Conservation (phyloP, 2,888 invertebrate genomes). For the Stenichneumon culpator region DNA sequence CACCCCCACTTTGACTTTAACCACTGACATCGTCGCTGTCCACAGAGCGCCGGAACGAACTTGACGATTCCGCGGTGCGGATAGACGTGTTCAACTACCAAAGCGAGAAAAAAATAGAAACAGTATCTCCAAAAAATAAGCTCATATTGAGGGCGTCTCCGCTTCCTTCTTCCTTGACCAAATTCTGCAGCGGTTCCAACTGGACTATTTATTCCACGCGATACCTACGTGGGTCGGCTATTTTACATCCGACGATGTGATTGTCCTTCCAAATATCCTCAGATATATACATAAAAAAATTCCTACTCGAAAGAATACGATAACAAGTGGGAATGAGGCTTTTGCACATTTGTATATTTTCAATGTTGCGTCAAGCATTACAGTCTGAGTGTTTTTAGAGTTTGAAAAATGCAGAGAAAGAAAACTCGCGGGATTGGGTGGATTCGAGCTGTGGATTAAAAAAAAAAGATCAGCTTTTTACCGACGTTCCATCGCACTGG, state of each 20-base stretch:
- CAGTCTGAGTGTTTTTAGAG: constrained; percentile 56
- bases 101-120: constrained; percentile 1
- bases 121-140: constrained; percentile 8
- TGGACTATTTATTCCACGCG: background rate
- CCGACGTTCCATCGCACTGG: constrained; percentile 36
- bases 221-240: constrained; percentile 16
- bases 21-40: constrained; percentile 74
- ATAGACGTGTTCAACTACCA: constrained; percentile 12
- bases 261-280: constrained; percentile 26
- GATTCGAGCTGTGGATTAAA: constrained; percentile 45
- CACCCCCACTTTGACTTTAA: constrained; percentile 79
- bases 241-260: constrained; percentile 8
- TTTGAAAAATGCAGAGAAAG: constrained; percentile 42
- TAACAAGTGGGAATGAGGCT: constrained; percentile 1
- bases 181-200: background rate
- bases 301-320: background rate
- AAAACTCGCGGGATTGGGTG: constrained; percentile 3
- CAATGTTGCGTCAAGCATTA: constrained; percentile 16
- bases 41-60: constrained; percentile 65
- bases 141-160: background rate
- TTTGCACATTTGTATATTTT: constrained; percentile 18
- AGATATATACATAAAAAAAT: background rate
- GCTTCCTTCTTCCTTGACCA: constrained; percentile 34
- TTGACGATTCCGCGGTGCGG: constrained; percentile 73
- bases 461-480: constrained; percentile 61